A percentile compares a stretch with the other conserved stretches of the same genome.
phyloP scores from a whole-genome alignment of 2,113 vertebrate genomes.

The Archocentrus centrarchus region DNA sequence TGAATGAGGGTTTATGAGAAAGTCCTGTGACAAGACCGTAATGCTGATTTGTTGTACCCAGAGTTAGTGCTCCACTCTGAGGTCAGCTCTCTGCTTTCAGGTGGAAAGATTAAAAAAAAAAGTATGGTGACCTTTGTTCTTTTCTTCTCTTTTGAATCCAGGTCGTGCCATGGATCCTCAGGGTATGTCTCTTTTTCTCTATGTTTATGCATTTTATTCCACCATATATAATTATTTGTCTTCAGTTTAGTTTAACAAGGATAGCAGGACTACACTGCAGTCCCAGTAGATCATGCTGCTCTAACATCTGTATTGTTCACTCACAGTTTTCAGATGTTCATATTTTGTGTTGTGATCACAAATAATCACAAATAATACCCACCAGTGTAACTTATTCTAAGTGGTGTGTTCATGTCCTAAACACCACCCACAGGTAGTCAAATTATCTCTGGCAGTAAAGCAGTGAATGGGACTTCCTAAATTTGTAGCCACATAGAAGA shows the following conservation, averaged over 20 bases:
- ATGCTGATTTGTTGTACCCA: not conserved
- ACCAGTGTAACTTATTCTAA: no score
- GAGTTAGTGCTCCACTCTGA: not conserved
- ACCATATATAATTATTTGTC: not conserved
- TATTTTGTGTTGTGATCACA: no score
- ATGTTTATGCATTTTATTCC: not conserved
- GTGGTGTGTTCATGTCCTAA: no score
- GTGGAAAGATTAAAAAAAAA: not conserved
- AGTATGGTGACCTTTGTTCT: not conserved
- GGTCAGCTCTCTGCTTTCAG: not conserved
- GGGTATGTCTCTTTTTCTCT: not conserved
- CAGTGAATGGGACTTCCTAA: no score
- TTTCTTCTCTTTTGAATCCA: constrained; percentile 24
- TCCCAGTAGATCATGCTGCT: not conserved
- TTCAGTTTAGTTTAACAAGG: not conserved
- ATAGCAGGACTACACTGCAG: not conserved
- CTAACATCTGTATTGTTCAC: no score
- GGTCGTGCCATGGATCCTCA: constrained; percentile 13
- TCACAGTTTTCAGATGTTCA: no score
- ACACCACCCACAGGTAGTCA: no score
- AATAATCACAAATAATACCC: no score
- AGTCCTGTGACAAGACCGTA: no score
- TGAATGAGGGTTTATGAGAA: not conserved
- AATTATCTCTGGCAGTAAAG: no score
- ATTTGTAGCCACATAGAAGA: no score